Evolutionary conservation across 2,888 invertebrate genomes (phyloP).

Genomic region (Anthophora plumipes): DNA sequence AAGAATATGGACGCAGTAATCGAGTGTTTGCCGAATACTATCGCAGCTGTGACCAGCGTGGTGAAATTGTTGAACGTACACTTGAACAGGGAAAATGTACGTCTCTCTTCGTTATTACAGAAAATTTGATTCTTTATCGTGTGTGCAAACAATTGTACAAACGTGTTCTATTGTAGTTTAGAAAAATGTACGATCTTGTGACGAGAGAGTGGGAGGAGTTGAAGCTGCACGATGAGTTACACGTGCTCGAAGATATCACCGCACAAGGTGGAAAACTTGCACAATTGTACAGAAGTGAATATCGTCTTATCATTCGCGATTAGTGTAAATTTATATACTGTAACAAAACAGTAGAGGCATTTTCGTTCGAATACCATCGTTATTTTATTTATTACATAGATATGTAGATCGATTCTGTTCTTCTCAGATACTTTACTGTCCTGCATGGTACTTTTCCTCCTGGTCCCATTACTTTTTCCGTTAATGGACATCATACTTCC

Average conservation of each 20-base stretch:
- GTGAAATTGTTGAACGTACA: constrained; percentile 8
- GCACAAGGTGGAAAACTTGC: constrained; percentile 8
- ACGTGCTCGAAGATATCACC: neutral
- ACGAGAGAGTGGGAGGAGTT: constrained; percentile 1
- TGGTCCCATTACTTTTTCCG: neutral
- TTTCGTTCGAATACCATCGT: too few species aligned
- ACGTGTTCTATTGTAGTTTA: neutral
- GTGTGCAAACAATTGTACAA: too few species aligned
- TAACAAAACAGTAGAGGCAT: too few species aligned
- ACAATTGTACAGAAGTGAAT: constrained; percentile 9
- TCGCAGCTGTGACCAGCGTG: neutral
- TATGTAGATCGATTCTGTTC: fast-evolving
- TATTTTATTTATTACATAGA: neutral
- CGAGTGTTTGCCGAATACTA: constrained; percentile 3
- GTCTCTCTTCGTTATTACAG: neutral
- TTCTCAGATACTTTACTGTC: neutral
- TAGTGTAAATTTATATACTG: fast-evolving
- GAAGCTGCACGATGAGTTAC: neutral
- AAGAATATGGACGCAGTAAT: neutral
- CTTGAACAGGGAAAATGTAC: neutral
- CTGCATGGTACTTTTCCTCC: neutral
- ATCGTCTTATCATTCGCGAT: neutral
- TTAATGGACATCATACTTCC: constrained; percentile 27
- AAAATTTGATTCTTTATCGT: too few species aligned
- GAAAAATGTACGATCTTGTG: neutral